Evolutionary conservation across 2,113 vertebrate genomes (phyloP), one percentile per base, ranked within the genome.

Genomic region (Micronycteris hirsuta): DNA sequence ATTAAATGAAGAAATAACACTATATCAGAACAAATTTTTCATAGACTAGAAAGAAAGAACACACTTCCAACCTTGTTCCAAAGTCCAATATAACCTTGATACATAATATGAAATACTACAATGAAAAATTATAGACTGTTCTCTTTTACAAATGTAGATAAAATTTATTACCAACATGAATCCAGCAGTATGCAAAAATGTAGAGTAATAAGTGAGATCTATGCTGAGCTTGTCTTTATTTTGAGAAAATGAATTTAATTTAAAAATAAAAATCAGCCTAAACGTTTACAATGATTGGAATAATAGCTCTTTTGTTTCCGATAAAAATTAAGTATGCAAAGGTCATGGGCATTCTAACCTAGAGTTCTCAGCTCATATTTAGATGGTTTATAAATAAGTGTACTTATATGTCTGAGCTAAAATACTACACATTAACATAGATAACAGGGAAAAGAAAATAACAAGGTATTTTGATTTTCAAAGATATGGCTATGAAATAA

Each of bases 361-460:
- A 94, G 33, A 94, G 95, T 76, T 74, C 28, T 68, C 45, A 95
- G 80, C 8, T 94, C 12, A 38, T 90, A 95, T 84, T 49, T 80
- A 74, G 28, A 67, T 92, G 11, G 83, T 36, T 58, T 28, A 74
- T 49, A 96, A 86, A 16, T 94, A 95, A 84, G 67, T 81, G n/a
- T 4, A 78, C 31, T 93, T 89, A 49, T 5, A 80, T 49, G 12
- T 70, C 86, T 96, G 9, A 94, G 15, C 5, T 95, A 58, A 41
- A 84, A 96, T 38, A 70, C 52, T 70, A 54, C 73, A 9, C 70
- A 36, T 74, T 70, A 86, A 92, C 45, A 47, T 2, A 76, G 38
- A 73, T 43, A 90, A 94, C 4, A 61, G 3, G 36, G n/a, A 73
- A 94, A 95, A 58, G 49, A 52, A 54, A 82, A 91, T 49, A 63